Percentiles rank a stretch among this genome's conserved stretches.
Evolutionary conservation across 2,113 vertebrate genomes (phyloP).

Genomic region (Crypturellus undulatus): DNA sequence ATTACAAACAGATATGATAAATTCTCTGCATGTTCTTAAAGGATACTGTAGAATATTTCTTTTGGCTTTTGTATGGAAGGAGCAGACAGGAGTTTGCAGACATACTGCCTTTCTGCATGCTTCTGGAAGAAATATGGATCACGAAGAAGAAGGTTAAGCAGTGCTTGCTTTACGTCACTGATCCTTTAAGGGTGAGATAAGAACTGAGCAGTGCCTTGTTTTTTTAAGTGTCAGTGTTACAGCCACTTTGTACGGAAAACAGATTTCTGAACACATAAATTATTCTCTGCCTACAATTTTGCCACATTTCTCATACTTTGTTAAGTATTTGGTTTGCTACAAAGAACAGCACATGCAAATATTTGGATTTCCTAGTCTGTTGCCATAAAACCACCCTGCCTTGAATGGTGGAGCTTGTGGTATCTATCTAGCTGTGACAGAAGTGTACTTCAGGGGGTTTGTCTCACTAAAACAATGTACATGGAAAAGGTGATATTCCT

Average conservation of each 20-base stretch:
- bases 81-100: conserved; percentile 6
- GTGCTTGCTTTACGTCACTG: conserved; percentile 23
- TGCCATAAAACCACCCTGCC: not conserved
- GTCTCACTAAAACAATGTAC: not conserved
- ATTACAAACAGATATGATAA: conserved; percentile 59
- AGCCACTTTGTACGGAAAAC: conserved; percentile 9
- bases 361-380: not conserved
- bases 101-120: conserved; percentile 1
- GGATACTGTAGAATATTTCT: conserved; percentile 23
- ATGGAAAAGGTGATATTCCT: not conserved
- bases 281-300: conserved; percentile 20
- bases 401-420: not conserved
- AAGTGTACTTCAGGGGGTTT: not conserved
- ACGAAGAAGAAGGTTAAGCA: conserved; percentile 39
- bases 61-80: not conserved
- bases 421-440: not conserved
- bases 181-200: conserved; percentile 34
- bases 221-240: conserved; percentile 14
- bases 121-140: conserved; percentile 48
- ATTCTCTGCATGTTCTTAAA: conserved; percentile 41
- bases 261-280: conserved; percentile 24
- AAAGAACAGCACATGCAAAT: not conserved
- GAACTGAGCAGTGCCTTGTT: not conserved
- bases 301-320: not conserved
- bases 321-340: conserved; percentile 11